A percentile compares a stretch with the other conserved stretches of the same genome.
These are phyloP conservation scores for Nemotelus nigrinus DNA, from an alignment of 2,888 invertebrate genomes.

Conservation along the genomic window DNA sequence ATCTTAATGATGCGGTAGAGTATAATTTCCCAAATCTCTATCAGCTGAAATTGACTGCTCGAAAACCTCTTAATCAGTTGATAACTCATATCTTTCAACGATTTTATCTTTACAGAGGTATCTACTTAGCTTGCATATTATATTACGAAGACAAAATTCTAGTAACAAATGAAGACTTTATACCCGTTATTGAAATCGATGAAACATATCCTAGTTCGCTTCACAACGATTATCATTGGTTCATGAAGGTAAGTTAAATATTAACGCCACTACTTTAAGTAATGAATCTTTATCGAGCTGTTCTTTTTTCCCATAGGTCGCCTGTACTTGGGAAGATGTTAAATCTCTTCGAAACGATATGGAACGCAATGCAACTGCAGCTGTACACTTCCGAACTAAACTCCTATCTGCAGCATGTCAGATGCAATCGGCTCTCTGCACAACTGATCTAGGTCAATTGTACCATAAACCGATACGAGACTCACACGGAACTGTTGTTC, in stretches of 20 bases:
- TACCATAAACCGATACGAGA: conserved; percentile 92
- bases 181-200: conserved; percentile 96
- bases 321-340: conserved; percentile 97
- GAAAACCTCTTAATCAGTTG: neutral
- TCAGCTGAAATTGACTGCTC: neutral
- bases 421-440: conserved; percentile 90
- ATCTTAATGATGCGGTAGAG: neutral
- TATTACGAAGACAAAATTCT: conserved; percentile 96
- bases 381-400: conserved; percentile 91
- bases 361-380: conserved; percentile 92
- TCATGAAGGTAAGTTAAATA: conserved; percentile 81
- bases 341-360: conserved; percentile 91
- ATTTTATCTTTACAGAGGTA: conserved; percentile 75
- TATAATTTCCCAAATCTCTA: neutral
- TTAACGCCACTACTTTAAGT: neutral
- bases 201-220: conserved; percentile 93
- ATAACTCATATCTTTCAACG: conserved; percentile 18
- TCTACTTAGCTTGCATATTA: conserved; percentile 91
- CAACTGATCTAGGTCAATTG: conserved; percentile 93
- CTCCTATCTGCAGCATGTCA: conserved; percentile 91
- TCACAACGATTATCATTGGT: conserved; percentile 95
- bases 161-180: conserved; percentile 95
- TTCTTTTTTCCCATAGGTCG: conserved; percentile 70
- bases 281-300: neutral
- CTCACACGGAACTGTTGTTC: conserved; percentile 87